phyloP scores from a whole-genome alignment of 1,140 invertebrate genomes.

The Coptotermes formosanus region DNA sequence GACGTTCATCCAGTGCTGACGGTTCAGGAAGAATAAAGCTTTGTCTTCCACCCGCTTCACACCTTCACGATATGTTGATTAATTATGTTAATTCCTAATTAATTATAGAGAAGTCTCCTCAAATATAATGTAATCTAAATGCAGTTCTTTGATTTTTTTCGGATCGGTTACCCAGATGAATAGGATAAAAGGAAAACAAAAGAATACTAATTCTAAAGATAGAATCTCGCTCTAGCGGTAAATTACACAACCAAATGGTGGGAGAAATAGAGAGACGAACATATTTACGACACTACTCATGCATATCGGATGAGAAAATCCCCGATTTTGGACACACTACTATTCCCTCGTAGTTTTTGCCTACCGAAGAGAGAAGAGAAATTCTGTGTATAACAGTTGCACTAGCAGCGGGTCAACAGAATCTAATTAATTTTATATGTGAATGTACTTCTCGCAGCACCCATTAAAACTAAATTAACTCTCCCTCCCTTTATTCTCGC shows the following conservation, averaged over 20 bases:
- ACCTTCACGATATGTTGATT: too few species aligned
- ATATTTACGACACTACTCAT: neutral
- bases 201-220: too few species aligned
- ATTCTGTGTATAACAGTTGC: neutral
- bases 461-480: neutral
- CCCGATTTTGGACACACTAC: neutral
- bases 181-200: neutral
- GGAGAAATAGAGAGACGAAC: neutral
- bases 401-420: slow-evolving; percentile 6
- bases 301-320: neutral
- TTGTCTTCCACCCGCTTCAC: too few species aligned
- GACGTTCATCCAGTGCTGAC: too few species aligned
- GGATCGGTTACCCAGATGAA: neutral
- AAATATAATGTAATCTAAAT: neutral
- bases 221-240: neutral
- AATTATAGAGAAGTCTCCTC: neutral
- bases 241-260: neutral
- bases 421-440: slow-evolving; percentile 11
- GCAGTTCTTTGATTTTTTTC: neutral
- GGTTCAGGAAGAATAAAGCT: too few species aligned
- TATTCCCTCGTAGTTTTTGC: neutral
- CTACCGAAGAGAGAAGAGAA: neutral
- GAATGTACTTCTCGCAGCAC: neutral
- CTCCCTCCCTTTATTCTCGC: neutral
- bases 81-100: too few species aligned